Base-by-base conservation (phyloP, 2,888 invertebrate species). In the Melieria picta region DNA sequence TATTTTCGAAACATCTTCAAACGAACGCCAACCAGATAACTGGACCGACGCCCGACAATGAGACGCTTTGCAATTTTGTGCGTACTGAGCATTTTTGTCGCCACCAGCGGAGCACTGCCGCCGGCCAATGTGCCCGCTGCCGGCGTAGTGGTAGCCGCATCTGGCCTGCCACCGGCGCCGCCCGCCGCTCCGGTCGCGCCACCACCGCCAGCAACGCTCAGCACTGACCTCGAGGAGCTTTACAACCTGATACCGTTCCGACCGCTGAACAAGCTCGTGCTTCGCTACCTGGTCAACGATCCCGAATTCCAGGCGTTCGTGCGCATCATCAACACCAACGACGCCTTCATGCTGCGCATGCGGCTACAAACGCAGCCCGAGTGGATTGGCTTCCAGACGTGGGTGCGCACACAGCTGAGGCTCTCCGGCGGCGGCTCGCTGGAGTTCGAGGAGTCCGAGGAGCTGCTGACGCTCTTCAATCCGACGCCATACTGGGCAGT, bases 271-370 rank as follows among this genome's bases (percentile, higher is more conserved):
- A 69, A 79, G 11, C 71, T 85, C 7, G 56, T 80, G 7, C 73
- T 71, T 45, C 81, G 83, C 6, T 86, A 85, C 63, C 72, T 85
- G 11, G 69, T 84, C 30, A 81, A 81, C 50, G 85, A 85, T 76
- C 78, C 74, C 5, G 77, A 85, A 16, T 86, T 86, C 65, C 85
- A 86, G 74, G 77, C 77, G 2, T 78, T 86, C 65, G 78, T 85
- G n/a, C 79, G 85, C 5, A 79, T 80, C 55, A 62, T 84, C 10
- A 82, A 82, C 65, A 80, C 81, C 61, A 76, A 79, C 7, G 80
- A 77, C 4, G 82, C 79, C 4, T 79, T 75, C 60, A 76, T 74
- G 4, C 80, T 81, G 9, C 75, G 78, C 4, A 79, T 79, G 77
- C 75, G 80, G 30, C 72, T 85, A 16, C 73, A 75, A 3, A 75